Evolutionary conservation across 2,113 vertebrate species (phyloP).

Genomic region (Gorsachius goisagi): DNA sequence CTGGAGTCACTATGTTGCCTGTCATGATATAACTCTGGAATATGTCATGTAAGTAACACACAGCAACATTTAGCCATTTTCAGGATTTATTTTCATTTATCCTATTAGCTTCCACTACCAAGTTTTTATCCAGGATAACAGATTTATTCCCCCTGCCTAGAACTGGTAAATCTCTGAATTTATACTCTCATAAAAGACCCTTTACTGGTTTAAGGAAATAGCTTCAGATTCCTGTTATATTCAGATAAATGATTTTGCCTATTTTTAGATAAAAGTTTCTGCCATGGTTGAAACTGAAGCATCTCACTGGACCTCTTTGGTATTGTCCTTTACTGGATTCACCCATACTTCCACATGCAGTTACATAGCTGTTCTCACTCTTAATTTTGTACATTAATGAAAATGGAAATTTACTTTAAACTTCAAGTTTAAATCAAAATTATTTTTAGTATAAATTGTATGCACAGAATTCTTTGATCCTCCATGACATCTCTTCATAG

Average conservation of each 20-base stretch:
- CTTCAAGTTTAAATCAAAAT: conserved; percentile 7
- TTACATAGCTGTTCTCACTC: neutral
- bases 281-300: neutral
- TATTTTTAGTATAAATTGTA: conserved; percentile 26
- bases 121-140: neutral
- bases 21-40: neutral
- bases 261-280: neutral
- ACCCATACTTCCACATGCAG: neutral
- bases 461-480: conserved; percentile 17
- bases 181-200: neutral
- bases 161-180: neutral
- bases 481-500: neutral
- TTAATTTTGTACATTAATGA: neutral
- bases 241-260: neutral
- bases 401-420: conserved; percentile 3
- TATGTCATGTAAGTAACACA: neutral
- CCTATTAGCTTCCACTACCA: neutral
- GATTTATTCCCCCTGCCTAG: neutral
- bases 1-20: neutral
- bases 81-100: neutral
- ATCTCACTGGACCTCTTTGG: neutral
- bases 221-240: neutral
- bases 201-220: neutral
- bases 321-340: neutral
- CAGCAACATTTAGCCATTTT: neutral